phyloP scores from a whole-genome alignment of 2,888 invertebrate genomes.

The Chrysolina haemoptera region DNA sequence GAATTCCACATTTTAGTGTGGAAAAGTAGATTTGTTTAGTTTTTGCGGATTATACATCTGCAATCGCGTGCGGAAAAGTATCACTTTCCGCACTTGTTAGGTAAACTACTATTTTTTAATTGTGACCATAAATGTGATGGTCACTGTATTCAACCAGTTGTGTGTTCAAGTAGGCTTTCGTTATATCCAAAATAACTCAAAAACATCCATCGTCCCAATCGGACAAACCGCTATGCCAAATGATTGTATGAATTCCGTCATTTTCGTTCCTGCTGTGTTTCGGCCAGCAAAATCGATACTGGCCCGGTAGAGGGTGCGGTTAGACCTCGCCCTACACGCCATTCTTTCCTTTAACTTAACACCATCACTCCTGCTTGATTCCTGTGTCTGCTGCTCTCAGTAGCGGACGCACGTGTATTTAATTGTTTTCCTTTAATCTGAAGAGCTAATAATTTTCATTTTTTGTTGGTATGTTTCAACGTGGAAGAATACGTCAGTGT shows the following conservation, averaged over 20 bases:
- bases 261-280: slow-evolving; percentile 43
- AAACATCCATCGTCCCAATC: not conserved
- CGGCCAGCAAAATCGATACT: slow-evolving; percentile 58
- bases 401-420: not conserved
- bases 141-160: no score
- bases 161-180: not conserved
- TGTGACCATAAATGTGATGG: no score
- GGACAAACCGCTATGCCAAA: not conserved
- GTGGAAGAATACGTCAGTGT: not conserved
- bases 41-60: no score
- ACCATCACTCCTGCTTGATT: slow-evolving; percentile 20
- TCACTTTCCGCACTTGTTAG: no score
- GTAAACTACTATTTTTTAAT: no score
- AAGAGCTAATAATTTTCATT: not conserved
- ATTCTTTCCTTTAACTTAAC: slow-evolving; percentile 40
- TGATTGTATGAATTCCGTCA: slow-evolving; percentile 33
- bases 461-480: not conserved
- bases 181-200: not conserved
- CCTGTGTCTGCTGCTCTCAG: not conserved
- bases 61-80: no score
- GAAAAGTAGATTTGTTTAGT: no score
- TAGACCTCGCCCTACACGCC: slow-evolving; percentile 56
- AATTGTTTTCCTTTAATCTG: not conserved
- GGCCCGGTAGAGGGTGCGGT: slow-evolving; percentile 64
- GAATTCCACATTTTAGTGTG: no score